phyloP scores from a whole-genome alignment of 1,140 invertebrate species.

The Musca domestica region DNA sequence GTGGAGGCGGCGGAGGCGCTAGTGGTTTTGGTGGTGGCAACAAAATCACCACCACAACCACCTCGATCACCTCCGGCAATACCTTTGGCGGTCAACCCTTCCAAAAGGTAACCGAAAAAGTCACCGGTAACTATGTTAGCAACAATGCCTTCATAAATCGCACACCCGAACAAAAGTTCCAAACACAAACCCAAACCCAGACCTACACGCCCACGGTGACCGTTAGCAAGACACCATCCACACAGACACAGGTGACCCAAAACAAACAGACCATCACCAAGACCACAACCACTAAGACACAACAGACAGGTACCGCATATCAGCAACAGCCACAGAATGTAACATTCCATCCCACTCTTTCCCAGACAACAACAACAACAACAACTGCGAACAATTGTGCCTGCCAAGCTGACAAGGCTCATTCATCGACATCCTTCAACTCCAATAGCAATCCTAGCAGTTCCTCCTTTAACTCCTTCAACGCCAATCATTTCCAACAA shows the following conservation, averaged over 20 bases:
- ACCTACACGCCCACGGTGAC: background rate
- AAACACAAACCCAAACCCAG: background rate
- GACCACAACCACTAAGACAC: background rate
- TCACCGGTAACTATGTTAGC: conserved; percentile 7
- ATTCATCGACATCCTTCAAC: conserved; percentile 50
- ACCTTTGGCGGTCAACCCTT: conserved; percentile 1
- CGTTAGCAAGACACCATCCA: background rate
- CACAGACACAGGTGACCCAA: background rate
- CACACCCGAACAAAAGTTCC: background rate
- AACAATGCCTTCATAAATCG: conserved; percentile 3
- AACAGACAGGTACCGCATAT: background rate
- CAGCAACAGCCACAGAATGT: conserved; percentile 32
- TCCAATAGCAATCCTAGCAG: conserved; percentile 25
- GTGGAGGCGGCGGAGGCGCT: background rate
- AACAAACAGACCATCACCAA: background rate
- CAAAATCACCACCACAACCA: conserved; percentile 18
- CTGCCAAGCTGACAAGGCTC: conserved; percentile 46
- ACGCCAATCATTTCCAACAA: conserved; percentile 23
- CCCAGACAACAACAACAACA: conserved; percentile 37
- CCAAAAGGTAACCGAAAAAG: conserved; percentile 23
- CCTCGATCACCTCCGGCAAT: background rate
- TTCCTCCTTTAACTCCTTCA: conserved; percentile 5
- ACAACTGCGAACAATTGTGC: conserved; percentile 42
- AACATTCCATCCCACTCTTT: conserved; percentile 42
- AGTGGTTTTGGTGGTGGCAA: background rate